Percentiles rank a stretch among this genome's conserved stretches.
phyloP scores from a whole-genome alignment of 2,113 vertebrate genomes.

The Gallinago paraguaiae region DNA sequence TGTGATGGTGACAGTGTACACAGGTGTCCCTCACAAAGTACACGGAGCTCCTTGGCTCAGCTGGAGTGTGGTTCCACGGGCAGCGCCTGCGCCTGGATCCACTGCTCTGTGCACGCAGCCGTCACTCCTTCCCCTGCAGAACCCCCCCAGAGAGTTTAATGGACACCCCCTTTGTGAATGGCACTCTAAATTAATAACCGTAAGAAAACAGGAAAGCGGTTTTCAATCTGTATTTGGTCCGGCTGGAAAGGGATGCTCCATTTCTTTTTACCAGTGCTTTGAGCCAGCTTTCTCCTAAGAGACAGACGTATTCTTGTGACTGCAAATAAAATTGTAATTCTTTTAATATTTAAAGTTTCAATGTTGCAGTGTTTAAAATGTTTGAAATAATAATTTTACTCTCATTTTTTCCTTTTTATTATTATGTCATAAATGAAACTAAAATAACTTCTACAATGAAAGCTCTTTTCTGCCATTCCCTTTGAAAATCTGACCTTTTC shows the following conservation, averaged over 20 bases:
- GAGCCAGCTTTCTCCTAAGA: not conserved
- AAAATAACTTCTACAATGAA: not conserved
- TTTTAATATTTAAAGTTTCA: not conserved
- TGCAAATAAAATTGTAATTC: not conserved
- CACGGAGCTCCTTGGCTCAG: not conserved
- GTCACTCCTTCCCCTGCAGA: not conserved
- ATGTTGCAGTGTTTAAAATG: not conserved
- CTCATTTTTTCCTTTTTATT: not conserved
- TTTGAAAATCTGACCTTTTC: not conserved
- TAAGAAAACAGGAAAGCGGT: not conserved
- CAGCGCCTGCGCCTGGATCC: not conserved
- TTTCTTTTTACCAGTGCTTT: not conserved
- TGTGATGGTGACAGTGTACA: not conserved
- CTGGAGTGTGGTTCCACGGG: not conserved
- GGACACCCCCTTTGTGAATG: not conserved
- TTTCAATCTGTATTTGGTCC: not conserved
- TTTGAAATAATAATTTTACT: not conserved
- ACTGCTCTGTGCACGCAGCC: not conserved
- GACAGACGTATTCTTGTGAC: not conserved
- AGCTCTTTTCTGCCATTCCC: not conserved
- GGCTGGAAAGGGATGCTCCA: not conserved
- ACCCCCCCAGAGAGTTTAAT: not conserved
- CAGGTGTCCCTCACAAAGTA: not conserved
- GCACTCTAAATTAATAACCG: not conserved
- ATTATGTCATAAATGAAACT: not conserved